Conservation (phyloP, 2,113 vertebrate genomes). For the Mobula birostris region DNA sequence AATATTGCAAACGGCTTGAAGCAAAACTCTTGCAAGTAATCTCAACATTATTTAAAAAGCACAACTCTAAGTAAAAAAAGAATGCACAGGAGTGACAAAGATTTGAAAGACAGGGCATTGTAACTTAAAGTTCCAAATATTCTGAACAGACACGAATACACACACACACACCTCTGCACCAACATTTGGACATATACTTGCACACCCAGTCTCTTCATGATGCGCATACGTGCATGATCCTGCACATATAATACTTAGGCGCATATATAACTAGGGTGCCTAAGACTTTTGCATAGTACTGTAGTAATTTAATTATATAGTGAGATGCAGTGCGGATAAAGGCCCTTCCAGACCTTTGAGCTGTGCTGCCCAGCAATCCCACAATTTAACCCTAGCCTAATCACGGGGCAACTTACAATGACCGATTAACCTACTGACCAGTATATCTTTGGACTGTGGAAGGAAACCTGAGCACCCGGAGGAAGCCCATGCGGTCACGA, state of each 20-base stretch:
- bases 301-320: no score
- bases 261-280: neutral
- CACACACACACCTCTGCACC: neutral
- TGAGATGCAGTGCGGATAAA: no score
- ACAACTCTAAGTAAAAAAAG: neutral
- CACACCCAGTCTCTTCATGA: neutral
- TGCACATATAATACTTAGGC: neutral
- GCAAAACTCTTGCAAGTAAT: neutral
- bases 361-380: no score
- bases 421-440: no score
- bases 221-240: neutral
- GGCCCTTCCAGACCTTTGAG: no score
- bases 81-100: neutral
- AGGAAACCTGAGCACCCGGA: no score
- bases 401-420: no score
- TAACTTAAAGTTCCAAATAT: neutral
- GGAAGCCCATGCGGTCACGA: no score
- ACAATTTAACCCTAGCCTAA: no score
- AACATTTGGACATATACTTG: neutral
- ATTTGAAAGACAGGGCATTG: neutral
- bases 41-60: neutral
- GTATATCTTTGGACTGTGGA: no score
- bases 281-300: no score
- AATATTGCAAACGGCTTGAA: neutral
- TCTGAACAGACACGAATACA: neutral